Base-by-base conservation (phyloP, 1,140 invertebrate genomes). In the Pseudobourletiella spinata region DNA sequence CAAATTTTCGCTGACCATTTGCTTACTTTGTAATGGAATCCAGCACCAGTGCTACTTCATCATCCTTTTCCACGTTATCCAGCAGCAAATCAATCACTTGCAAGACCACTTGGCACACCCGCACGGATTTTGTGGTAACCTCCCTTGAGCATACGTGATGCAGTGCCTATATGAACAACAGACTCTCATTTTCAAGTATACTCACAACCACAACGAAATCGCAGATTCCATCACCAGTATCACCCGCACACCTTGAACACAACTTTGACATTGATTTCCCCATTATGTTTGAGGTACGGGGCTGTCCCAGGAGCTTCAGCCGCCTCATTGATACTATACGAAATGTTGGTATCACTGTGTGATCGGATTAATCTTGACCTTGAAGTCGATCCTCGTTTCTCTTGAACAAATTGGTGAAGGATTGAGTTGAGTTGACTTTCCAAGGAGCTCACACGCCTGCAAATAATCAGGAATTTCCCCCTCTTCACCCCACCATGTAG, bases 321-420 rank as follows among this genome's bases (percentile, higher is more conserved):
- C 20, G 59, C 61, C 68, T 91, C 87, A 67, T 88, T 86, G 1
- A 83, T 81, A 4, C 80, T 78, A 72, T 97, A 97, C 39, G 85
- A 87, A 44, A 97, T 96, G 69, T 95, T 92, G 0, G 91, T 93
- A 74, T 97, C 94, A 0, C 93, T 97, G 72, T 92, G 86, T 1
- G 92, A 96, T 57, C 94, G 81, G 0, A 87, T 83, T 14, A 94
- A 72, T 20, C 54, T 30, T n/a, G 18, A 26, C 20, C 57, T 18
- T 48, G 43, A 56, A 11, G 44, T 55, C 1, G 48, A 32, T n/a
- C 58, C 46, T 14, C 58, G 16, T 15, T 52, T 59, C 20, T 57
- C 51, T 4, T 54, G 15, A 20, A 44, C 57, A 51, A 66, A 64
- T 42, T 66, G 57, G 30, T 61, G 59, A 43, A 69, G 56, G 24